Conservation (phyloP, 1,140 invertebrate genomes). For the Trissolcus basalis region DNA sequence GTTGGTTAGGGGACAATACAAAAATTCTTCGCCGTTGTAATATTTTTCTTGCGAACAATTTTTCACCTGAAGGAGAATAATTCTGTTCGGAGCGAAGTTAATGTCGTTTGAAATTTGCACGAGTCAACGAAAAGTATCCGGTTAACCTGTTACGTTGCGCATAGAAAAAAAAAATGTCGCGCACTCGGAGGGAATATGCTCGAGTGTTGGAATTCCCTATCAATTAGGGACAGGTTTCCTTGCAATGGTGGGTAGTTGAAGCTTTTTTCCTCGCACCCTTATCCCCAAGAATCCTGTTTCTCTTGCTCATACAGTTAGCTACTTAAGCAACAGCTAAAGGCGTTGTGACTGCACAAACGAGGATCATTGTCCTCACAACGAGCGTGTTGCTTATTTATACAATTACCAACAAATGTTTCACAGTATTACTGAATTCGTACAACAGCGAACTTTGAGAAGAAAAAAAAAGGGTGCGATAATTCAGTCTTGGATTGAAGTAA, state of each 20-base stretch:
- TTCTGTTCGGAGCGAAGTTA: no score
- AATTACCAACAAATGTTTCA: conserved; percentile 47
- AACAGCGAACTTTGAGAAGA: neutral
- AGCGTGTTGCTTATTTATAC: conserved; percentile 38
- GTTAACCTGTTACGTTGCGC: conserved; percentile 66
- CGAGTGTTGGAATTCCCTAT: conserved; percentile 71
- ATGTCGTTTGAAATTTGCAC: no score
- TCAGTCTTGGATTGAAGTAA: neutral
- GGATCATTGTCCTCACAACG: conserved; percentile 55
- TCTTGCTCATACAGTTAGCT: conserved; percentile 58
- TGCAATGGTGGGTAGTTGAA: conserved; percentile 40
- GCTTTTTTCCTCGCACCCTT: conserved; percentile 56
- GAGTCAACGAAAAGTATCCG: conserved; percentile 62
- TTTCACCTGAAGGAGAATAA: neutral
- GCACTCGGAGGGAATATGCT: conserved; percentile 29
- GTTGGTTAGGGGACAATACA: no score
- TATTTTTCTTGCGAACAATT: neutral
- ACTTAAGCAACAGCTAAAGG: conserved; percentile 53
- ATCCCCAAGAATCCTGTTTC: conserved; percentile 58
- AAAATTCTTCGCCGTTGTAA: no score
- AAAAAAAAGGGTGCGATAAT: conserved; percentile 3
- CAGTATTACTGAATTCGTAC: conserved; percentile 28
- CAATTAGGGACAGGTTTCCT: conserved; percentile 74
- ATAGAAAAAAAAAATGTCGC: conserved; percentile 64
- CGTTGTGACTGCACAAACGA: conserved; percentile 41